These are phyloP conservation scores for Vultur gryphus DNA, from an alignment of 2,797 vertebrate species.

Conservation along the genomic window DNA sequence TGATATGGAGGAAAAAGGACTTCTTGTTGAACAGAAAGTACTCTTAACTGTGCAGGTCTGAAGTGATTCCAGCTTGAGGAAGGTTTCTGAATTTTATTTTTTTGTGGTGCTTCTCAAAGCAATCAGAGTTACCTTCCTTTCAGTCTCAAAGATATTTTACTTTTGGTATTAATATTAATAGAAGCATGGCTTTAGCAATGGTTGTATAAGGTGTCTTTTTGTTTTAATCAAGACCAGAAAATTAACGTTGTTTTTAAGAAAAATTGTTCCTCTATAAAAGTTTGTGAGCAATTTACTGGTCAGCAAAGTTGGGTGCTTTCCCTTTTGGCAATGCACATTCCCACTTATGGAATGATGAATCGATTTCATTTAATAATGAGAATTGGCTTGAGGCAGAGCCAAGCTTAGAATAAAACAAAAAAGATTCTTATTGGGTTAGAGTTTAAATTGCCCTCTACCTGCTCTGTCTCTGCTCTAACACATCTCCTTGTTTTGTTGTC, in stretches of 20 bases:
- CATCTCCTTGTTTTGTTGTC: not conserved
- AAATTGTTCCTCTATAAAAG: not conserved
- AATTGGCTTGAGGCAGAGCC: not conserved
- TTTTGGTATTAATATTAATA: not conserved
- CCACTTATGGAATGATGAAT: constrained; percentile 10
- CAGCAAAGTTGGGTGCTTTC: not conserved
- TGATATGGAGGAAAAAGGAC: not conserved
- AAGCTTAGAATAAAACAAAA: not conserved
- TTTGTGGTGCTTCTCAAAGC: not conserved
- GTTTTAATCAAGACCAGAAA: not conserved
- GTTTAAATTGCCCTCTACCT: not conserved
- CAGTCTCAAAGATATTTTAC: not conserved
- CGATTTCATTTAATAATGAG: constrained; percentile 28
- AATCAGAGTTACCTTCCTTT: constrained; percentile 22
- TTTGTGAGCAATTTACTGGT: not conserved
- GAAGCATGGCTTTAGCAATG: not conserved
- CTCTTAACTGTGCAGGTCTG: not conserved
- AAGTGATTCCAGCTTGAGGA: constrained; percentile 14
- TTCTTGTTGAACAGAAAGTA: not conserved
- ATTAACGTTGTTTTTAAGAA: not conserved
- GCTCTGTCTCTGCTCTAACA: not conserved
- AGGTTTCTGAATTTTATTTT: constrained; percentile 35
- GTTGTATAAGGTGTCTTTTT: not conserved
- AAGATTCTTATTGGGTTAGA: not conserved
- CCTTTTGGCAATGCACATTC: not conserved